These are phyloP conservation scores for Nerophis ophidion DNA, from an alignment of 2,113 vertebrate genomes.

Conservation along the genomic window DNA sequence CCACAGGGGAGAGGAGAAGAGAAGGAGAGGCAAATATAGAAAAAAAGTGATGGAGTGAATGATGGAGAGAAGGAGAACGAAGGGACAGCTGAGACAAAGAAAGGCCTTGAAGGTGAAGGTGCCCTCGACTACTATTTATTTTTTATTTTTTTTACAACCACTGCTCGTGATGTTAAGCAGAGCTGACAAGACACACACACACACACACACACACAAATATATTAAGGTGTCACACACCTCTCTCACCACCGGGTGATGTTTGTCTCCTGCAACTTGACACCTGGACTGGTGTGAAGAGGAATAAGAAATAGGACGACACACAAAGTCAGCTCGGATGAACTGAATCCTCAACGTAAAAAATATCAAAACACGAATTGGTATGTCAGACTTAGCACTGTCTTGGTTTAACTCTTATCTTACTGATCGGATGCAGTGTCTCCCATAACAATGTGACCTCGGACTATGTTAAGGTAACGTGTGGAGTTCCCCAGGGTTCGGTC, in stretches of 20 bases:
- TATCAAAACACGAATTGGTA: no score
- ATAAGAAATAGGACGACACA: neutral
- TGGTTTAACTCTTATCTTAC: no score
- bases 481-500: no score
- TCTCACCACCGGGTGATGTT: slow-evolving; percentile 7
- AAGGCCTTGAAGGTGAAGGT: slow-evolving; percentile 67
- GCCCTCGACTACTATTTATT: slow-evolving; percentile 48
- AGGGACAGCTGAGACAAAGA: slow-evolving; percentile 46
- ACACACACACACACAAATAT: slow-evolving; percentile 32
- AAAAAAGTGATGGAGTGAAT: neutral
- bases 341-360: no score
- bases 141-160: slow-evolving; percentile 26
- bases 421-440: no score
- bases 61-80: slow-evolving; percentile 10
- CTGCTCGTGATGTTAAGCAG: slow-evolving; percentile 47
- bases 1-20: slow-evolving; percentile 35
- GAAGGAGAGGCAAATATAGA: slow-evolving; percentile 1
- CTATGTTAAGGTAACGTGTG: no score
- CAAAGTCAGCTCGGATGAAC: slow-evolving; percentile 1
- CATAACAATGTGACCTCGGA: no score
- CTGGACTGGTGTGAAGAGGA: slow-evolving; percentile 27
- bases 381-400: no score
- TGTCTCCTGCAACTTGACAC: slow-evolving; percentile 33
- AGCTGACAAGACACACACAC: slow-evolving; percentile 47
- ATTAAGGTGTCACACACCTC: slow-evolving; percentile 34